phyloP scores from a whole-genome alignment of 1,140 invertebrate species.

The Drosophila sp. region DNA sequence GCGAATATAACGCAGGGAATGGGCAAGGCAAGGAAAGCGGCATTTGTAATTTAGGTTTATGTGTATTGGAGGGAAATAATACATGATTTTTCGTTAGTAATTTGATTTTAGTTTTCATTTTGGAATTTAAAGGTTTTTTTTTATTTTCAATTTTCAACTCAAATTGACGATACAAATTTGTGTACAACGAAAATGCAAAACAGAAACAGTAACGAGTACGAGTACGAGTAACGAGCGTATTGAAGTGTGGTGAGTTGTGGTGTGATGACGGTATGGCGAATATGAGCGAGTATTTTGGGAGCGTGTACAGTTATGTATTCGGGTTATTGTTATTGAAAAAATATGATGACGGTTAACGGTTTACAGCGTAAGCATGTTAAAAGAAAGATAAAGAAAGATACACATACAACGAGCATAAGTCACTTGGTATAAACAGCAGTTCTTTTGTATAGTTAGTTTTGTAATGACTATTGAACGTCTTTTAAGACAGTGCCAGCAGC shows the following conservation, averaged over 20 bases:
- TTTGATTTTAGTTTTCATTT: conserved; percentile 38
- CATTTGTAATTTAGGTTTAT: conserved; percentile 15
- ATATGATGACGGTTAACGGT: conserved; percentile 41
- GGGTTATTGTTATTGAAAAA: conserved; percentile 14
- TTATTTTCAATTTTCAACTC: conserved; percentile 44
- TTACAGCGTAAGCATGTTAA: conserved; percentile 74
- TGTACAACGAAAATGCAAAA: background rate
- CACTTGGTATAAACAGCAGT: conserved; percentile 45
- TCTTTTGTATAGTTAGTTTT: background rate
- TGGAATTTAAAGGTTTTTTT: background rate
- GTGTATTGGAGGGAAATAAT: conserved; percentile 44
- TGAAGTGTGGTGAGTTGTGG: conserved; percentile 24
- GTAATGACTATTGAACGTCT: background rate
- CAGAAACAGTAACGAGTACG: conserved; percentile 21
- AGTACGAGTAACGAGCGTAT: background rate
- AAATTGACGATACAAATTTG: conserved; percentile 43
- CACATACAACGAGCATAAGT: conserved; percentile 82
- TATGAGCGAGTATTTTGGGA: conserved; percentile 10
- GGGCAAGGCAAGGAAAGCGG: conserved; percentile 22
- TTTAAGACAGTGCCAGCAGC: background rate
- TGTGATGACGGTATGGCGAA: conserved; percentile 2
- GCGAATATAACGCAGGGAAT: conserved; percentile 28
- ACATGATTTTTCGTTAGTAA: conserved; percentile 76
- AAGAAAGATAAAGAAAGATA: conserved; percentile 78
- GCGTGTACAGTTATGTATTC: background rate